Evolutionary conservation across 2,888 invertebrate species (phyloP), one percentile per base, ranked within the genome.

Genomic region (Eumerus sabulonum): DNA sequence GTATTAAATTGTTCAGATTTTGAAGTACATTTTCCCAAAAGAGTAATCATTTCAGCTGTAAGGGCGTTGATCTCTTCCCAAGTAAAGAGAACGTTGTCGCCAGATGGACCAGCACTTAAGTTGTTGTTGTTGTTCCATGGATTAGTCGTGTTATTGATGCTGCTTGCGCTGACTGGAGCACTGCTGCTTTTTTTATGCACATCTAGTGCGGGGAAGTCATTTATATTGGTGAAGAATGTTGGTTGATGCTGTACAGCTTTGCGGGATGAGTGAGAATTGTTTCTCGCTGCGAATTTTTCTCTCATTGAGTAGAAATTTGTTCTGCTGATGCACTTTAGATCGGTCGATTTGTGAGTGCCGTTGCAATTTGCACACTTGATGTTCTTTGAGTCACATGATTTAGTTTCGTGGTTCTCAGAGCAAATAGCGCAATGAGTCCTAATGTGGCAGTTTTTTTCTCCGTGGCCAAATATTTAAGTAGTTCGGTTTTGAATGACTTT

Each of bases 361-460:
- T 48, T 66, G 16, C 54, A 66, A 18, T 66, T 56, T 7, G 48
- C 54, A 19, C 56, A 56, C 45, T 66, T 56, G 12, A 56, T 42
- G n/a, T 18, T 35, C 0, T 13, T 48, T 9, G 42, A 51, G 1
- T 14, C 13, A 16, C 63, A 63, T 2, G 17, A 1, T 2, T 12
- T 51, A 0, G 66, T 56, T 18, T 36, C 14, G 9, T 54, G 54
- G 14, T 1, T 18, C 12, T 54, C 47, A 4, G 54, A 18, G 11
- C 54, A 64, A 9, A 44, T 54, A 1, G 18, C 54, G 11, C 64
- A 64, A 47, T 47, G 40, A 11, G 64, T 64, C 54, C 47, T 54
- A 11, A 54, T 14, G 16, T 50, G 51, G 27, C 62, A 62, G 38
- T 51, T 62, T 16, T 51, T 62, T 9, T 45, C 45, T 0, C 45